Percentiles rank a stretch among this genome's conserved stretches.
phyloP scores from a whole-genome alignment of 2,797 vertebrate species.

The Notolepis coatsorum region DNA sequence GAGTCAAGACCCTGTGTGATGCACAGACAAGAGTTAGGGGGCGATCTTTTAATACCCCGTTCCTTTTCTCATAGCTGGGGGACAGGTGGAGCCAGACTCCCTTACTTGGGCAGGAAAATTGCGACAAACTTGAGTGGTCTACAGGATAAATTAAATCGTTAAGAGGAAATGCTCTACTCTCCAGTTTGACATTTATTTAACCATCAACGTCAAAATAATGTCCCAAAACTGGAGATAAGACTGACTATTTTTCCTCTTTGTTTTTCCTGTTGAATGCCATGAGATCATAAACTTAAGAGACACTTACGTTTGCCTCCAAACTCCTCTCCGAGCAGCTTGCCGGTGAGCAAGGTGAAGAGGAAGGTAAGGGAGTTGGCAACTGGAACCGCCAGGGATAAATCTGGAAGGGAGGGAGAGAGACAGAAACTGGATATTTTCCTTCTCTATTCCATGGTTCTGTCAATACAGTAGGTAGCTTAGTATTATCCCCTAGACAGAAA shows the following conservation, averaged over 20 bases:
- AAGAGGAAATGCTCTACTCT: too few species aligned
- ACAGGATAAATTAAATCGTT: too few species aligned
- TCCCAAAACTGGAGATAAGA: too few species aligned
- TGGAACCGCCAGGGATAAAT: constrained; percentile 92
- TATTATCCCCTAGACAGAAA: too few species aligned
- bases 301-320: constrained; percentile 91
- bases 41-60: background rate
- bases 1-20: background rate
- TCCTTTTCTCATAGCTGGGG: background rate
- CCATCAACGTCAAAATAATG: too few species aligned
- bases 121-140: too few species aligned
- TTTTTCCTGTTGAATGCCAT: background rate
- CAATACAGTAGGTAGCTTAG: too few species aligned
- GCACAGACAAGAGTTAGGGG: background rate
- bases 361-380: constrained; percentile 94
- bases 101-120: too few species aligned
- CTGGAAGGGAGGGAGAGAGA: constrained; percentile 83
- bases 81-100: too few species aligned
- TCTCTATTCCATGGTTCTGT: too few species aligned
- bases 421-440: constrained; percentile 29
- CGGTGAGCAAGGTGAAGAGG: constrained; percentile 89
- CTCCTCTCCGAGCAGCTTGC: constrained; percentile 91
- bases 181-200: too few species aligned
- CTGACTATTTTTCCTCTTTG: too few species aligned
- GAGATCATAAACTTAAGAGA: background rate